phyloP scores from a whole-genome alignment of 2,888 invertebrate genomes.

The Chironomus tentans region DNA sequence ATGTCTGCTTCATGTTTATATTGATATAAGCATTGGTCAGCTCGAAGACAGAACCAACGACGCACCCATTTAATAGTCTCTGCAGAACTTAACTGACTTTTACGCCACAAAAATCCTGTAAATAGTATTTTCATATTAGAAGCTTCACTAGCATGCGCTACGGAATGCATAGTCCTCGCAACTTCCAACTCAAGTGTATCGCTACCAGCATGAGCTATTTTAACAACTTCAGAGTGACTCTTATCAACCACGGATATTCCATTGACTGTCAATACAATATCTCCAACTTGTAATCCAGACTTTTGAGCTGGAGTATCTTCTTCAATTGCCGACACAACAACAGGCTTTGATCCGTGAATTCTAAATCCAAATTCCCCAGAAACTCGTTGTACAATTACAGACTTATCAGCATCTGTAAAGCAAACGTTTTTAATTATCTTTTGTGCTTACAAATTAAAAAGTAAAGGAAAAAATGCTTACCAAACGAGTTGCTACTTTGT shows the following conservation, averaged over 20 bases:
- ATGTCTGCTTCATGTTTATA: slow-evolving; percentile 85
- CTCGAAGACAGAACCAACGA: slow-evolving; percentile 83
- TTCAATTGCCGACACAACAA: slow-evolving; percentile 93
- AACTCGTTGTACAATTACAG: slow-evolving; percentile 70
- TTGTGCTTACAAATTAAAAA: background rate
- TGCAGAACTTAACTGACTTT: slow-evolving; percentile 34
- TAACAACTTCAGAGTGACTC: slow-evolving; percentile 87
- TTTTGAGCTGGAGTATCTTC: slow-evolving; percentile 88
- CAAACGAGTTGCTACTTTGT: slow-evolving; percentile 71
- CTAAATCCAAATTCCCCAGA: slow-evolving; percentile 90
- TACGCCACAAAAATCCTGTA: slow-evolving; percentile 69
- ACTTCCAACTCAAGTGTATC: slow-evolving; percentile 79
- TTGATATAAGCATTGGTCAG: slow-evolving; percentile 89
- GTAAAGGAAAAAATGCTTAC: slow-evolving; percentile 53
- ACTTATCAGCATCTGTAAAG: slow-evolving; percentile 74
- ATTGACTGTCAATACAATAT: slow-evolving; percentile 87
- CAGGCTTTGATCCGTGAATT: slow-evolving; percentile 90
- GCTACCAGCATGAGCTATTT: slow-evolving; percentile 81
- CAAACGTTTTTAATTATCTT: background rate
- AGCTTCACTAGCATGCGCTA: slow-evolving; percentile 49
- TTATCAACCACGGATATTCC: slow-evolving; percentile 84
- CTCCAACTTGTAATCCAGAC: slow-evolving; percentile 87
- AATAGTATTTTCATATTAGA: slow-evolving; percentile 48
- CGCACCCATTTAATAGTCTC: slow-evolving; percentile 67
- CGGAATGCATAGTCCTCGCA: slow-evolving; percentile 73